Base-by-base conservation (phyloP, 2,888 invertebrate species). In the Anorthoa munda region DNA sequence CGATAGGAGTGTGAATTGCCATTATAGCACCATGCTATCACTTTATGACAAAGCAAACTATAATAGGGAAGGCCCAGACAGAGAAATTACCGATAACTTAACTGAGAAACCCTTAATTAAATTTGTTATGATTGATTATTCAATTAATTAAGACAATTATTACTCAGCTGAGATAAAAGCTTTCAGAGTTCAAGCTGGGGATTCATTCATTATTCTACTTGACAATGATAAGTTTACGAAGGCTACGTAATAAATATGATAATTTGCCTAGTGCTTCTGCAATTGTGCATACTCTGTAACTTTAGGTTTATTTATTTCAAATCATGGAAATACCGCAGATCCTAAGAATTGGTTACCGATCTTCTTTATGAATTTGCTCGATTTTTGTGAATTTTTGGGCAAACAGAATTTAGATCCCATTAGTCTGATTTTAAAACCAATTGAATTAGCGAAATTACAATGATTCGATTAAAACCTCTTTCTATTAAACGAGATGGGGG, bases 11-110 rank as follows among this genome's bases (percentile, higher is more conserved):
- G 5, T 5, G 13, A 70, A 72, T 23, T 17, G 11, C 12, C 31
- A 55, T 45, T n/a, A 26, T 18, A 17, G 45, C 23, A 51, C 13
- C 39, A 39, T 26, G 15, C 15, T 75, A 53, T 53, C 17, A 13
- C 45, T 15, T 59, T 26, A 61, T 53, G 26, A 70, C 21, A 53
- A 31, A 39, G 18, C 5, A 51, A 18, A 50, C 17, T 51, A 53
- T 31, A 5, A 65, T 64, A 69, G 3, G 45, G 18, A 60, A 61
- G 12, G 23, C 63, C 13, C 46, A 48, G 13, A 7, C 26, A 66
- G 74, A 51, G 26, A 73, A 79, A 64, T 59, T 59, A 83, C 83
- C 83, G 83, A 61, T 82, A 82, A 68, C 51, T 71, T 18, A 2
- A 26, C 39, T 65, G 9, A 55, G 63, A 82, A 66, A 53, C 31